Evolutionary conservation across 2,888 invertebrate species (phyloP), one percentile per base, ranked within the genome.

Genomic region (Synanthedon andrenaeformis): DNA sequence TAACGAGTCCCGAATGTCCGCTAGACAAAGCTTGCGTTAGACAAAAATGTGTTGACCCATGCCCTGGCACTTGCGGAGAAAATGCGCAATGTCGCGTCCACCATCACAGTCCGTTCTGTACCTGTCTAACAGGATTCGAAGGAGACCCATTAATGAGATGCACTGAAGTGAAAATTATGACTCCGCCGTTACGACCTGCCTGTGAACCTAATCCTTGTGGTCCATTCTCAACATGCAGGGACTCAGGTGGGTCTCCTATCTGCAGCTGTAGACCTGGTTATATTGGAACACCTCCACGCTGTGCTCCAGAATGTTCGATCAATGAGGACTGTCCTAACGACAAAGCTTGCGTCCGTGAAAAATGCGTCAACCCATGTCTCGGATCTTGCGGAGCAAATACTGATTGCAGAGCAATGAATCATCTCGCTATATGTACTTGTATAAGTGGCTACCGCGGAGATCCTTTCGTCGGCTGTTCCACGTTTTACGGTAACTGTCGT

Each of bases 31-130:
- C 95, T 12, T 96, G 96, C 67, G 90, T 92, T 13, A 91, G 90
- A 61, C 91, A 92, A 65, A 93, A 92, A 74, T 96, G 95, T 71
- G 82, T 90, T 51, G 93, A 95, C 78, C 95, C 95, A n/a, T 96
- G 95, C 65, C 89, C 91, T 1, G 93, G 93, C 58, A 90, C 92
- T 1, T 96, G 92, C 63, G 91, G 91, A 54, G 84, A 88, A 52
- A 91, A 91, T 71, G 90, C 94, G 1, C 89, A 92, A 67, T 95
- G 95, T 68, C 89, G 90, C 54, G 91, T 92, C 56, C 88, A 90
- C 45, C 91, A 91, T 59, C 91, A 91, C 55, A 88, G 89, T 54
- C 92, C 94, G 12, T 90, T 91, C 57, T 95, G 95, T 72, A 91
- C 93, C 42, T 95, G 95, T 70, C 67, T 91, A 49, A 72, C 89